phyloP scores from a whole-genome alignment of 2,113 vertebrate species.

The Melozone crissalis region DNA sequence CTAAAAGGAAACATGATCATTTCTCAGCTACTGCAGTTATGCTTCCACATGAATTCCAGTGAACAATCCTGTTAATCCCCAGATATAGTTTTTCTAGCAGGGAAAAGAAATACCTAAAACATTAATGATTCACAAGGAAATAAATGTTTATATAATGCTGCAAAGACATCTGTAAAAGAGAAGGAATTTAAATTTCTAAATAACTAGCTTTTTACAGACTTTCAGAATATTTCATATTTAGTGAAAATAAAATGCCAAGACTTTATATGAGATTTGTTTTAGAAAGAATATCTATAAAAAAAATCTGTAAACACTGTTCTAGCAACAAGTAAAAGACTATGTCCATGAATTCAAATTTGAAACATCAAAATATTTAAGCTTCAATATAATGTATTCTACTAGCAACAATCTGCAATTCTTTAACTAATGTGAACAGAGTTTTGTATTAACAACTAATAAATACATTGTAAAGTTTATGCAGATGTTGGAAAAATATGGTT shows the following conservation, averaged over 20 bases:
- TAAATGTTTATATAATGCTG: neutral
- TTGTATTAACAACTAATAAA: neutral
- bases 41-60: conserved; percentile 59
- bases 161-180: neutral
- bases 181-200: neutral
- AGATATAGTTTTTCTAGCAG: conserved; percentile 7
- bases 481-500: neutral
- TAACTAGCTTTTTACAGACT: neutral
- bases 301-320: neutral
- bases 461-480: neutral
- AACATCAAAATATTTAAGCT: neutral
- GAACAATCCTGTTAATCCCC: conserved; percentile 54
- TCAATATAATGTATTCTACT: neutral
- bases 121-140: neutral
- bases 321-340: neutral
- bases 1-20: conserved; percentile 73
- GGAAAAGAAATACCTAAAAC: conserved; percentile 27
- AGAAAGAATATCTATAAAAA: neutral
- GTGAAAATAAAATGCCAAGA: neutral
- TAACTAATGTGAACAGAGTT: neutral
- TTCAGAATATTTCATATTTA: neutral
- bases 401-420: neutral
- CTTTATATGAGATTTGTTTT: neutral
- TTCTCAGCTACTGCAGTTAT: conserved; percentile 70
- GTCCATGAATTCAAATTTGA: neutral